phyloP scores from a whole-genome alignment of 1,140 invertebrate species.

The Trypoxylus dichotomus region DNA sequence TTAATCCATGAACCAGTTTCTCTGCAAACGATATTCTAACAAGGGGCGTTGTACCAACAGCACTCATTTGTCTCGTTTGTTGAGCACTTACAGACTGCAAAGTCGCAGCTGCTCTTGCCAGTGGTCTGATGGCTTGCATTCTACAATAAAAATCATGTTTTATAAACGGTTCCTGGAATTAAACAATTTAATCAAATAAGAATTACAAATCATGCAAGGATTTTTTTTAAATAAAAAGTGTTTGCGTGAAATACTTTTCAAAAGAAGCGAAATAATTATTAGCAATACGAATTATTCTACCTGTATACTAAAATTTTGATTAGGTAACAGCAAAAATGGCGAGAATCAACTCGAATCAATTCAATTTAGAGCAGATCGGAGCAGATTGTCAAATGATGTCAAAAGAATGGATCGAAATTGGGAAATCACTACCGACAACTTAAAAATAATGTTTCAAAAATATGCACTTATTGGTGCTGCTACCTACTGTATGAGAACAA shows the following conservation, averaged over 20 bases:
- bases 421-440: not conserved
- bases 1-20: conserved; percentile 40
- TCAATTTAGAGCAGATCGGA: too few species aligned
- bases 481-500: too few species aligned
- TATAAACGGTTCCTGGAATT: not conserved
- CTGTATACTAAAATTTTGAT: conserved; percentile 8
- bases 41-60: conserved; percentile 40
- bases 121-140: conserved; percentile 26
- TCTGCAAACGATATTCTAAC: conserved; percentile 41
- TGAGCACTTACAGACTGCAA: conserved; percentile 27
- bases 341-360: not conserved
- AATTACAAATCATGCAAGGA: too few species aligned
- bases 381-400: not conserved
- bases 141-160: conserved; percentile 6
- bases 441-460: not conserved
- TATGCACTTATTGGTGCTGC: too few species aligned
- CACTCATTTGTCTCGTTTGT: conserved; percentile 39
- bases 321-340: conserved; percentile 14
- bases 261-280: not conserved
- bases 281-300: not conserved
- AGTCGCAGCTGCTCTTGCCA: not conserved
- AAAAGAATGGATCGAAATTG: not conserved
- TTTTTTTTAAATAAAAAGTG: too few species aligned
- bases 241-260: too few species aligned
- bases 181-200: too few species aligned